Conservation (phyloP, 2,888 invertebrate genomes). For the Rhagophthalmus giganteus region DNA sequence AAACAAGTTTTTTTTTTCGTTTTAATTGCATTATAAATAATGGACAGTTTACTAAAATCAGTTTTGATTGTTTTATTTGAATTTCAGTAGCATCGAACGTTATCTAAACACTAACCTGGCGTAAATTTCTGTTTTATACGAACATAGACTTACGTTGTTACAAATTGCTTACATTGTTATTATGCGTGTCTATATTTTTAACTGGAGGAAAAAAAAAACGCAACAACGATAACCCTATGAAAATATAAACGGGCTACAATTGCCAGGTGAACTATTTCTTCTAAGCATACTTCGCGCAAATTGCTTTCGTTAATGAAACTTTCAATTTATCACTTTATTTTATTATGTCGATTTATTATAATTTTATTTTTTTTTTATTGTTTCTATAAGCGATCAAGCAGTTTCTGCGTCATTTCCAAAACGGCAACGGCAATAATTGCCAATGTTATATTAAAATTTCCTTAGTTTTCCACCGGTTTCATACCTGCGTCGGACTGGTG, state of each 20-base stretch:
- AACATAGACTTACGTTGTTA: background rate
- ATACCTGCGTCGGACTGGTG: constrained; percentile 54
- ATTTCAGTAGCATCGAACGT: background rate
- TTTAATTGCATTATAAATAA: no score
- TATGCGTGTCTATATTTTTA: no score
- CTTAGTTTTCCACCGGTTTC: constrained; percentile 29
- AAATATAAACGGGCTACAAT: background rate
- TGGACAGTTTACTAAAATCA: no score
- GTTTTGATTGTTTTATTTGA: background rate
- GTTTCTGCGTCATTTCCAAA: background rate
- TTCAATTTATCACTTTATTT: background rate
- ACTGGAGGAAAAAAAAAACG: background rate
- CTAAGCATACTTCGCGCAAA: no score
- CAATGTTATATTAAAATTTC: constrained; percentile 24
- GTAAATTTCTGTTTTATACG: no score
- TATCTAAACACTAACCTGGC: background rate
- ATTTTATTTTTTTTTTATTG: background rate
- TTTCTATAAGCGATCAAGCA: background rate
- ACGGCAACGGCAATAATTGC: no score
- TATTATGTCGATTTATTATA: no score
- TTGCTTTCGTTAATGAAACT: background rate
- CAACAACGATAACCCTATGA: background rate
- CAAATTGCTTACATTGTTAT: background rate
- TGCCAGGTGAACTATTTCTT: background rate
- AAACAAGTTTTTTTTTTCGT: background rate